phyloP scores from a whole-genome alignment of 2,888 invertebrate species.

The Himalopsyche kuldschensis region DNA sequence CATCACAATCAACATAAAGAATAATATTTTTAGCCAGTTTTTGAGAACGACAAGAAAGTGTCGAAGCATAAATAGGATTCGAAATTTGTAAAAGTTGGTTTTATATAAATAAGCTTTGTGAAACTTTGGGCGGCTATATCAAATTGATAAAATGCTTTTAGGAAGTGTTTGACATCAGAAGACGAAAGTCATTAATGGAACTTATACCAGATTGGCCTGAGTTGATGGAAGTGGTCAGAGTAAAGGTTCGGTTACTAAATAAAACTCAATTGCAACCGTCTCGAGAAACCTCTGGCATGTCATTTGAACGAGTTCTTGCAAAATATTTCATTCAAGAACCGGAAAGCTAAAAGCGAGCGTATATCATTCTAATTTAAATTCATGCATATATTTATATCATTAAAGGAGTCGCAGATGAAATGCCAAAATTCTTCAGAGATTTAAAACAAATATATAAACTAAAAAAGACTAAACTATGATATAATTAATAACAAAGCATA shows the following conservation, averaged over 20 bases:
- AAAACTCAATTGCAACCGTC: constrained; percentile 42
- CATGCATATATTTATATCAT: no score
- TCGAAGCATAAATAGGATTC: neutral
- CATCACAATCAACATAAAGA: no score
- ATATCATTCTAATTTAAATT: no score
- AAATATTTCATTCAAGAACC: no score
- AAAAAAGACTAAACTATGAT: constrained; percentile 25
- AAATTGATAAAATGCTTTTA: constrained; percentile 53
- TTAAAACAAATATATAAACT: constrained; percentile 30
- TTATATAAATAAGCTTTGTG: neutral
- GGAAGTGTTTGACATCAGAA: constrained; percentile 69
- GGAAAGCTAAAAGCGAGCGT: no score
- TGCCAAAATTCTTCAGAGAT: constrained; percentile 9
- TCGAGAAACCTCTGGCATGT: constrained; percentile 40
- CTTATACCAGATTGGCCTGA: constrained; percentile 80
- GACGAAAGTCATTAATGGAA: constrained; percentile 70
- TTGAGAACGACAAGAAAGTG: no score
- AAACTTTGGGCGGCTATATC: neutral
- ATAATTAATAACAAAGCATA: neutral
- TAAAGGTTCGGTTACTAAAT: constrained; percentile 66
- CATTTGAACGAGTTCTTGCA: neutral
- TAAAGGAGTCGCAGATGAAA: neutral
- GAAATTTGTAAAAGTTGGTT: neutral
- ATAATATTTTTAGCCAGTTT: no score
- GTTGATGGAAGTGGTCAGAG: constrained; percentile 67